Evolutionary conservation across 2,797 vertebrate genomes (phyloP).

Genomic region (Peromyscus nudipes): DNA sequence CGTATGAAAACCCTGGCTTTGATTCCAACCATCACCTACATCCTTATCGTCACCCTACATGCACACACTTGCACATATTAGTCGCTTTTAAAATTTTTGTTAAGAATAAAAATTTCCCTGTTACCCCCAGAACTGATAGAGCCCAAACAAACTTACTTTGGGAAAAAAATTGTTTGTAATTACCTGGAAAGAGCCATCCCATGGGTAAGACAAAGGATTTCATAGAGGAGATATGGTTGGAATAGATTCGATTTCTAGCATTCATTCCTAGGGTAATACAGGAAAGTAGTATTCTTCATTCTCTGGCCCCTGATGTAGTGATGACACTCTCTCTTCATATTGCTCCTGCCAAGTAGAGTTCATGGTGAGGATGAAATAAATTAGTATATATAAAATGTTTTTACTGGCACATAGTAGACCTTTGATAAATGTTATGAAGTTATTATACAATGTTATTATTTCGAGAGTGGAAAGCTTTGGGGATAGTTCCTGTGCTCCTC

Average conservation of each 20-base stretch:
- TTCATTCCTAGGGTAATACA: background rate
- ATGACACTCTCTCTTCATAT: background rate
- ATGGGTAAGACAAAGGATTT: slow-evolving; percentile 2
- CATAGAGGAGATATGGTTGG: background rate
- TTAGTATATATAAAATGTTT: background rate
- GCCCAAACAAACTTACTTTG: background rate
- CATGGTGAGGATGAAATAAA: slow-evolving; percentile 4
- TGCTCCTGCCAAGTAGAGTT: background rate
- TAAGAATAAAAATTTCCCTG: background rate
- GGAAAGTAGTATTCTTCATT: background rate
- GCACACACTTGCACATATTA: background rate
- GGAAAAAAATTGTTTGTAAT: background rate
- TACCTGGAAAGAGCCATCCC: background rate
- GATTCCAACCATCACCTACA: background rate
- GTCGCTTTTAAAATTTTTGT: background rate
- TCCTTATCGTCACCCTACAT: background rate
- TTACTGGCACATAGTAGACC: slow-evolving; percentile 27
- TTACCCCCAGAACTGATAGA: background rate
- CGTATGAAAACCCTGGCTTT: background rate
- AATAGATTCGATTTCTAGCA: background rate
- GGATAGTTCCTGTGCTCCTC: background rate
- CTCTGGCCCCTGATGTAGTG: background rate
- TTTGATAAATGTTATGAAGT: slow-evolving; percentile 9
- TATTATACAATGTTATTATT: slow-evolving; percentile 1
- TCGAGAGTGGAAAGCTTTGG: background rate